Evolutionary conservation across 2,797 vertebrate species (phyloP).

Genomic region (Gallinago solitaria): DNA sequence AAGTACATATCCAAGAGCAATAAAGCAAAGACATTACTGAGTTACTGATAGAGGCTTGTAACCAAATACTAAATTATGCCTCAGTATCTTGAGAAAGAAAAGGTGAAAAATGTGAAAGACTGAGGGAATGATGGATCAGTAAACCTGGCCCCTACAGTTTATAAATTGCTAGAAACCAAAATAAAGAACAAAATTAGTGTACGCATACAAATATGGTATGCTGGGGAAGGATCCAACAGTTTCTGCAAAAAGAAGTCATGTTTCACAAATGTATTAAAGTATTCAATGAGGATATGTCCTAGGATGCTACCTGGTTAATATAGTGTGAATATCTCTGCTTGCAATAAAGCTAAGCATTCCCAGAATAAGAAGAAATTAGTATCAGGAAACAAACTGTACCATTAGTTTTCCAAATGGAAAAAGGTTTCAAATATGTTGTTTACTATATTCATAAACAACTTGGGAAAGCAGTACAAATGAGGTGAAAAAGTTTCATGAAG

Average conservation of each 20-base stretch:
- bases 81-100: not conserved
- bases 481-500: not conserved
- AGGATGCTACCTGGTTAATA: not conserved
- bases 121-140: not conserved
- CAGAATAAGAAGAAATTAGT: not conserved
- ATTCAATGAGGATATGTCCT: not conserved
- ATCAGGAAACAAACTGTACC: not conserved
- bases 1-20: not conserved
- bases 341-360: not conserved
- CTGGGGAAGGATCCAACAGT: not conserved
- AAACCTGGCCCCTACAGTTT: not conserved
- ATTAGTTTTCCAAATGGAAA: not conserved
- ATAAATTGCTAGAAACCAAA: not conserved
- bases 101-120: not conserved
- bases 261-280: not conserved
- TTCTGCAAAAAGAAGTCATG: not conserved
- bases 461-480: not conserved
- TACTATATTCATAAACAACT: not conserved
- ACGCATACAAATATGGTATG: not conserved
- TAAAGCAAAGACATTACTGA: not conserved
- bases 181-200: not conserved
- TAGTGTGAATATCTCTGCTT: not conserved
- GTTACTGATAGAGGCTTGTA: not conserved
- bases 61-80: not conserved
- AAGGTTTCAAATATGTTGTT: not conserved